A percentile compares a stretch with the other conserved stretches of the same genome.
These are phyloP conservation scores for Adineta ricciae DNA, from an alignment of 2,888 invertebrate genomes.

Conservation along the genomic window DNA sequence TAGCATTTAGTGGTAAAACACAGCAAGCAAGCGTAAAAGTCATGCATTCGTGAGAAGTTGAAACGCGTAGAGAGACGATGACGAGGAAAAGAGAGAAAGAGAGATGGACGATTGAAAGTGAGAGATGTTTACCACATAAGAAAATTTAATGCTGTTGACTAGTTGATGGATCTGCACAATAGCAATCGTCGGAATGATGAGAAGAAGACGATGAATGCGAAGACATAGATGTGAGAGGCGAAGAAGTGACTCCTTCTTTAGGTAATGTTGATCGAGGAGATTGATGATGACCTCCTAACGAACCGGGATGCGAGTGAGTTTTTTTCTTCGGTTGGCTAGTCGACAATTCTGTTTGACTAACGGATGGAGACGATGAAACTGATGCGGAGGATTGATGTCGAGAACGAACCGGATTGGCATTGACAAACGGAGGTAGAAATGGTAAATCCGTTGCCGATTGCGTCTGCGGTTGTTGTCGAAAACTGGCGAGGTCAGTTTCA, in stretches of 20 bases:
- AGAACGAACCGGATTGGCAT: background rate
- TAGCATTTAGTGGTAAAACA: background rate
- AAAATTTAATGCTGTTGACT: background rate
- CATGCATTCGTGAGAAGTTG: background rate
- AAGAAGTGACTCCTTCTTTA: background rate
- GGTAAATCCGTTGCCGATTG: slow-evolving; percentile 13
- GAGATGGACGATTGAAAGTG: background rate
- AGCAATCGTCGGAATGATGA: slow-evolving; percentile 22
- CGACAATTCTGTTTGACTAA: background rate
- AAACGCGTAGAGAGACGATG: background rate
- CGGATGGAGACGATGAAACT: background rate
- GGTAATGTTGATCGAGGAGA: background rate
- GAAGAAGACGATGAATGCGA: background rate
- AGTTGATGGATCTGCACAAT: background rate
- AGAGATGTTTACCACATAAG: background rate
- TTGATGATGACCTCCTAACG: background rate
- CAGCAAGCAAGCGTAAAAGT: background rate
- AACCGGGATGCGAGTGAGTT: slow-evolving; percentile 19
- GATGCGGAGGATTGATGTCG: background rate
- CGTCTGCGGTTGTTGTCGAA: background rate
- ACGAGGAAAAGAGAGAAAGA: background rate
- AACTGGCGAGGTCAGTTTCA: background rate
- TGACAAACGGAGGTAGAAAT: slow-evolving; percentile 8
- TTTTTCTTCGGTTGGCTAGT: background rate
- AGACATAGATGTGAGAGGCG: background rate